These are phyloP conservation scores for Atlantisia rogersi DNA, from an alignment of 2,113 vertebrate genomes.

Conservation along the genomic window DNA sequence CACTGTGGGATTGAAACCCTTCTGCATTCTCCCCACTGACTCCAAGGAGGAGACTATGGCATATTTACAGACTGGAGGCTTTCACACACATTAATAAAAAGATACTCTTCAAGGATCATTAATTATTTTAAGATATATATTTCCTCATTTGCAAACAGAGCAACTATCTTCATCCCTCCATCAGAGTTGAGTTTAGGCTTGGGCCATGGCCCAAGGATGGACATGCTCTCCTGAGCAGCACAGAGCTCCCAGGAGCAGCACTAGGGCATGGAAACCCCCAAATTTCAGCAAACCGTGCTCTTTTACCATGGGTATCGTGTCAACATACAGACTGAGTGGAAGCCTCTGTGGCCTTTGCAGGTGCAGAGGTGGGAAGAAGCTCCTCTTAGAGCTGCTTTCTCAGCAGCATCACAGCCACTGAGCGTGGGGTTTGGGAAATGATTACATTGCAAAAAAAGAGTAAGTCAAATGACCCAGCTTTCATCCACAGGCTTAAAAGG, in stretches of 20 bases:
- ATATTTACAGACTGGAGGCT: conserved; percentile 18
- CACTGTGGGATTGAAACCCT: not conserved
- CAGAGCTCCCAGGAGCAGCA: not conserved
- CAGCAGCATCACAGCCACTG: not conserved
- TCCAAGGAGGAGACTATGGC: not conserved
- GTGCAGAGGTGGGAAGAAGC: not conserved
- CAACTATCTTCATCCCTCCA: not conserved
- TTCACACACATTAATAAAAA: conserved; percentile 1
- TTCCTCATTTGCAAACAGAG: conserved; percentile 25
- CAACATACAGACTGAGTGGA: not conserved
- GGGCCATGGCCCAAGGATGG: not conserved
- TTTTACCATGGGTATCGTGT: not conserved
- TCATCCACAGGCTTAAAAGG: not conserved
- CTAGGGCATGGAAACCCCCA: not conserved
- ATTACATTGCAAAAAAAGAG: conserved; percentile 50
- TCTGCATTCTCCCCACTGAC: not conserved
- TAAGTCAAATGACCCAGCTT: not conserved
- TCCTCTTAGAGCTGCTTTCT: not conserved
- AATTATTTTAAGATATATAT: conserved; percentile 30
- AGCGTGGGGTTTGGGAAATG: conserved; percentile 7
- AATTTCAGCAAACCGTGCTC: not conserved
- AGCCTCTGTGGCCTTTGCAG: not conserved
- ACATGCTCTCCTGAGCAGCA: not conserved
- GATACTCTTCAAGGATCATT: not conserved
- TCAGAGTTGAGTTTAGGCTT: not conserved